Conservation (phyloP, 2,113 vertebrate genomes). For the Trogon surrucura region DNA sequence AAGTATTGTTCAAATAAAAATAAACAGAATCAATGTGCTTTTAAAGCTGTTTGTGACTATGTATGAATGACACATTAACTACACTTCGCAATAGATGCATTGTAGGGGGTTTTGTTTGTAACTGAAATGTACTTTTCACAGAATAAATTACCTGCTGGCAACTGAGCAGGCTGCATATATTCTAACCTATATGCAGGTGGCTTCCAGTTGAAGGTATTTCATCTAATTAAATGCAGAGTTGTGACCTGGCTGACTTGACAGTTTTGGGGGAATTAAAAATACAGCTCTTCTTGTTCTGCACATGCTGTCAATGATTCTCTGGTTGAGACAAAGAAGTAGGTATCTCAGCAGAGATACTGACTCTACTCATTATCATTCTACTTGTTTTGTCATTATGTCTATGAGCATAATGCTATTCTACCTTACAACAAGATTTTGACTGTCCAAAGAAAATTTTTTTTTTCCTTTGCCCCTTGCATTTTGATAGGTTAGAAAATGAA, state of each 20-base stretch:
- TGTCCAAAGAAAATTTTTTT: neutral
- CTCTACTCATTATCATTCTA: neutral
- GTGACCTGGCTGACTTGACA: neutral
- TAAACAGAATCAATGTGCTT: conserved; percentile 43
- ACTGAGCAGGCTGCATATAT: neutral
- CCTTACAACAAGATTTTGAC: neutral
- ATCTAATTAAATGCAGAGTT: conserved; percentile 23
- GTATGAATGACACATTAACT: conserved; percentile 13
- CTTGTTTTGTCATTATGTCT: neutral
- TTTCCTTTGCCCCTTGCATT: neutral
- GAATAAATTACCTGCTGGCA: conserved; percentile 13
- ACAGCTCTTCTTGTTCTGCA: neutral
- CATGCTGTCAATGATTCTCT: neutral
- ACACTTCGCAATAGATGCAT: conserved; percentile 20
- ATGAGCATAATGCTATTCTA: neutral
- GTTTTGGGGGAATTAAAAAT: neutral
- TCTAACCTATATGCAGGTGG: neutral
- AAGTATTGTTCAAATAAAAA: conserved; percentile 22
- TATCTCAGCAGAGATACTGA: neutral
- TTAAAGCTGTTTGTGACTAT: conserved; percentile 38
- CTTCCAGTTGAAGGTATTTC: conserved; percentile 15
- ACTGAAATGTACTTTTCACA: neutral
- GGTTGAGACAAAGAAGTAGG: neutral
- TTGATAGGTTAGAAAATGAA: neutral
- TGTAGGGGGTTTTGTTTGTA: neutral